Conservation (phyloP, 2,888 invertebrate genomes). For the Cosmia pyralina region DNA sequence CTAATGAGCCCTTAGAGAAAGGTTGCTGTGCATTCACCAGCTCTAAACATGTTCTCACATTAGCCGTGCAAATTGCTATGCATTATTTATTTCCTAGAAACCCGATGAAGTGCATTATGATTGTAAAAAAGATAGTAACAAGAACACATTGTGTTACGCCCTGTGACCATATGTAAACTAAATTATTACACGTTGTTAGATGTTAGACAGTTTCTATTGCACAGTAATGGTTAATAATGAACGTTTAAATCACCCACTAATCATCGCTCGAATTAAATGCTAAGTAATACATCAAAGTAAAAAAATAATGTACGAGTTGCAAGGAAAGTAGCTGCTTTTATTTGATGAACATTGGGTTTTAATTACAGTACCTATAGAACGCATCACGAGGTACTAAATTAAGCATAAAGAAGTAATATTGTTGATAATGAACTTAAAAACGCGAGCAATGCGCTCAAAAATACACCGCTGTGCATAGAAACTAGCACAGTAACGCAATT, state of each 20-base stretch:
- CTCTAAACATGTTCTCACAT: conserved; percentile 81
- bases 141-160: conserved; percentile 77
- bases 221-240: conserved; percentile 66
- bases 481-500: not conserved
- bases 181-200: conserved; percentile 68
- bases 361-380: conserved; percentile 55
- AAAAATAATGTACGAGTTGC: conserved; percentile 44
- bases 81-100: conserved; percentile 80
- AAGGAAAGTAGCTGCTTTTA: conserved; percentile 56
- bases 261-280: conserved; percentile 59
- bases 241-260: conserved; percentile 59
- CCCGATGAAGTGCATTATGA: conserved; percentile 76
- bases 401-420: conserved; percentile 49
- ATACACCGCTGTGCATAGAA: conserved; percentile 9
- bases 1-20: conserved; percentile 82
- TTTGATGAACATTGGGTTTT: conserved; percentile 51
- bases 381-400: conserved; percentile 49
- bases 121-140: conserved; percentile 71
- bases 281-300: conserved; percentile 50
- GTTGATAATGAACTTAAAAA: conserved; percentile 44
- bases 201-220: conserved; percentile 64
- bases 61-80: conserved; percentile 81
- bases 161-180: conserved; percentile 70
- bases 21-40: conserved; percentile 76
- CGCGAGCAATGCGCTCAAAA: conserved; percentile 17